phyloP scores from a whole-genome alignment of 2,113 vertebrate genomes.

The Passer domesticus region DNA sequence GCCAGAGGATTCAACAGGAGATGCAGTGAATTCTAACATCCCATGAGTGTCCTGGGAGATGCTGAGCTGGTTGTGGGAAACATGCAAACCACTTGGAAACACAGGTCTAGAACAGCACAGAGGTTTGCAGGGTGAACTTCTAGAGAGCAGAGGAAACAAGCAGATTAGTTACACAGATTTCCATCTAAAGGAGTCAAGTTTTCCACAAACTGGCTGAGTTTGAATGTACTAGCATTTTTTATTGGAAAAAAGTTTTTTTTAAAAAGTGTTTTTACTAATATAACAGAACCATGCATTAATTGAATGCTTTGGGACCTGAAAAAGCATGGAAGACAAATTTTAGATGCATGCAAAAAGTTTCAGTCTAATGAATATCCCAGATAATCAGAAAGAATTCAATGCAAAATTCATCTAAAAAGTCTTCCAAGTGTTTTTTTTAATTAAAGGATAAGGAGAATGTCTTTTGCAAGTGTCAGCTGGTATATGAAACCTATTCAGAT shows the following conservation, averaged over 20 bases:
- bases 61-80: background rate
- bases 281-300: background rate
- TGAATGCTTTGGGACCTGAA: background rate
- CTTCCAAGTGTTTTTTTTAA: background rate
- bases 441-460: background rate
- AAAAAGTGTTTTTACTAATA: background rate
- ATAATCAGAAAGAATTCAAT: background rate
- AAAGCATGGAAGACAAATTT: background rate
- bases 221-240: background rate
- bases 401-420: background rate
- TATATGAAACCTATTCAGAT: background rate
- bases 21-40: background rate
- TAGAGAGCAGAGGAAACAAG: background rate
- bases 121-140: background rate
- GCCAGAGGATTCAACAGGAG: background rate
- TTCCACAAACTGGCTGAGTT: background rate
- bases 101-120: background rate
- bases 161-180: background rate
- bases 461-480: background rate
- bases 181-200: background rate
- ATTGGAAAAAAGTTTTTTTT: background rate
- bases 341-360: background rate
- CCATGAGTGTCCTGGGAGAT: fast-evolving
- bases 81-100: background rate
- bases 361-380: background rate